Evolutionary conservation across 2,797 vertebrate species (phyloP), one percentile per base, ranked within the genome.

Genomic region (Centropyge bicolor): DNA sequence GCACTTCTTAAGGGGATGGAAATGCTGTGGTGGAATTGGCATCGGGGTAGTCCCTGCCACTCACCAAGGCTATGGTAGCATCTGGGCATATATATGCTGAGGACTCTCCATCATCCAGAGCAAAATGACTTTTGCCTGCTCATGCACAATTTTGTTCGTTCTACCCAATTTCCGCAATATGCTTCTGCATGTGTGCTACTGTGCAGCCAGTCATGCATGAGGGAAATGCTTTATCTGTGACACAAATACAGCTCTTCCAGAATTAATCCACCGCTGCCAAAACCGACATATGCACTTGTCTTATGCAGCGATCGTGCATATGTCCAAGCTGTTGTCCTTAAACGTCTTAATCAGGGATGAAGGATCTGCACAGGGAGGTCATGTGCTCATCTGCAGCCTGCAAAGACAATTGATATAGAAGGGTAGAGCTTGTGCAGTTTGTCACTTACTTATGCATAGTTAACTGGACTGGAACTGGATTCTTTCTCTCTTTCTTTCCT

Each of bases 161-260:
- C 60, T 69, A 80, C 55, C 41, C 67, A 79, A 59, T 86, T 85
- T 80, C 31, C 2, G 0, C 67, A 54, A 46, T 76, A 61, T 70
- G 56, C 63, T 76, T 79, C 41, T 52, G 68, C 60, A 41, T 55
- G 80, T 82, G 75, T 72, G 75, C 65, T 41, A n/a, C 43, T 64
- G 61, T 82, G 80, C 55, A 57, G 68, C 45, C 81, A 62, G 38
- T 67, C 76, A 57, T 40, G 80, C 78, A 49, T 68, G 16, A 76
- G 74, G 22, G 22, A 56, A 31, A 48, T 41, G 76, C 68, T 75
- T 79, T 80, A 71, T 88, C 83, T 79, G 78, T 87, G 86, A 86
- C 82, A 91, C 68, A 81, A 73, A 79, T 77, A 73, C 80, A 70
- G 69, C 80, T 84, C 75, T 76, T 79, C 77, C 70, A 82, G 73